Conservation (phyloP, 1,140 invertebrate genomes). For the Eciton burchellii region DNA sequence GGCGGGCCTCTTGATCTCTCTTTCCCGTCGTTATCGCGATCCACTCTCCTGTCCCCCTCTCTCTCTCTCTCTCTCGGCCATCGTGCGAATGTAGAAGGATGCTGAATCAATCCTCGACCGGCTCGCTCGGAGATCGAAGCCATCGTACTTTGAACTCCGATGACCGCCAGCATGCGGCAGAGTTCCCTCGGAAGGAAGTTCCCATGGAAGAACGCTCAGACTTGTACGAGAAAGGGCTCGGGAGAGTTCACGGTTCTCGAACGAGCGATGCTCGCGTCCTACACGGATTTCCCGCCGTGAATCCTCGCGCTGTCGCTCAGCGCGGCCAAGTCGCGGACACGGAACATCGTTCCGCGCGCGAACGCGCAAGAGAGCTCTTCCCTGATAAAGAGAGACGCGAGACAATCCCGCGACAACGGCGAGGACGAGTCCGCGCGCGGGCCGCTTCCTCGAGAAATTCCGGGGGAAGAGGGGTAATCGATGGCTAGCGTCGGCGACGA, state of each 20-base stretch:
- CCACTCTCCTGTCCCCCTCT: too few relatives aligned
- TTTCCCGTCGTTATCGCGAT: too few relatives aligned
- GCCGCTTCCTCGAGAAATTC: constrained; percentile 68
- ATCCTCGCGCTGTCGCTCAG: background rate
- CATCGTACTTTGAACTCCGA: too few relatives aligned
- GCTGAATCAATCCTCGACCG: too few relatives aligned
- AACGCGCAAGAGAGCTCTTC: constrained; percentile 20
- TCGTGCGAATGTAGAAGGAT: too few relatives aligned
- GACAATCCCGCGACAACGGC: constrained; percentile 37
- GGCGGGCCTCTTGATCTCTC: constrained; percentile 10
- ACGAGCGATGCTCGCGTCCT: too few relatives aligned
- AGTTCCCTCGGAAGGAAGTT: too few relatives aligned
- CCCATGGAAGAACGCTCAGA: too few relatives aligned
- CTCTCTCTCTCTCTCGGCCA: background rate
- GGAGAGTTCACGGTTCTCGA: too few relatives aligned
- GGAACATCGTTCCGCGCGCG: background rate
- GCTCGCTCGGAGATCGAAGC: too few relatives aligned
- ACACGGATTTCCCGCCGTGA: background rate
- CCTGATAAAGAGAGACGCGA: constrained; percentile 39
- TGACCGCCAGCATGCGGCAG: too few relatives aligned
- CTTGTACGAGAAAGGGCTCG: too few relatives aligned
- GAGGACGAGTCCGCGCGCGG: constrained; percentile 5
- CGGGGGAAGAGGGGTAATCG: constrained; percentile 67
- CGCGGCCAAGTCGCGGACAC: background rate
- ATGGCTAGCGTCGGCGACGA: constrained; percentile 62